Base-by-base conservation (phyloP, 2,888 invertebrate species). In the Ectemnius continuus region DNA sequence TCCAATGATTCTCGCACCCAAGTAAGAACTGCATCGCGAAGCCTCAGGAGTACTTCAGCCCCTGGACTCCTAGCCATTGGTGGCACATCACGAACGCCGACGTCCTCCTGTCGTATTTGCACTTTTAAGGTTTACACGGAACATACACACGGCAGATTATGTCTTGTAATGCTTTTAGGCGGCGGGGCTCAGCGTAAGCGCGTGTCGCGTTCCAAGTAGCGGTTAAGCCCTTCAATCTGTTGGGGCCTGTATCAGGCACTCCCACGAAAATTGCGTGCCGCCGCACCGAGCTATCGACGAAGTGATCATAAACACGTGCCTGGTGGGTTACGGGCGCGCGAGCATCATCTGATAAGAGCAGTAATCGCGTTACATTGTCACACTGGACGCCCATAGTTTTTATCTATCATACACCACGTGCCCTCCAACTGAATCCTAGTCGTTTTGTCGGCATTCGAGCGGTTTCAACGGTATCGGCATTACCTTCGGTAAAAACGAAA, bases 201-300 rank as follows among this genome's bases (percentile, higher is more conserved):
- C 52, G n/a, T 52, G 14, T 16, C 52, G 52, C 5, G 47, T 47
- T 47, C n/a, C 47, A n/a, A 47, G n/a, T 47, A 47, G 47, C 23
- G 3, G 5, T 16, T 52, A 52, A 52, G 14, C 52, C 52, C 52
- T 52, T 52, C 52, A 16, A 14, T 16, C 14, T 52, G 4, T 52
- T 52, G 16, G n/a, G 16, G 3, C 5, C 20, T 58, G 13, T 26
- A 18, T 58, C 20, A 14, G 52, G 13, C 16, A 52, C 52, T 52
- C 52, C 52, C 52, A 52, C 52, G 52, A 63, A 46, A 56, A 58
- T 70, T 47, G 47, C 16, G 23, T 67, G n/a, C 14, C 26, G n/a
- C 13, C 14, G 11, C 4, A 11, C 36, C 36, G 36, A 11, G 8
- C 23, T 57, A 62, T 75, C 68, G 4, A 20, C 8, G n/a, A 46